Evolutionary conservation across 2,113 vertebrate species (phyloP).

Genomic region (Hylia prasina): DNA sequence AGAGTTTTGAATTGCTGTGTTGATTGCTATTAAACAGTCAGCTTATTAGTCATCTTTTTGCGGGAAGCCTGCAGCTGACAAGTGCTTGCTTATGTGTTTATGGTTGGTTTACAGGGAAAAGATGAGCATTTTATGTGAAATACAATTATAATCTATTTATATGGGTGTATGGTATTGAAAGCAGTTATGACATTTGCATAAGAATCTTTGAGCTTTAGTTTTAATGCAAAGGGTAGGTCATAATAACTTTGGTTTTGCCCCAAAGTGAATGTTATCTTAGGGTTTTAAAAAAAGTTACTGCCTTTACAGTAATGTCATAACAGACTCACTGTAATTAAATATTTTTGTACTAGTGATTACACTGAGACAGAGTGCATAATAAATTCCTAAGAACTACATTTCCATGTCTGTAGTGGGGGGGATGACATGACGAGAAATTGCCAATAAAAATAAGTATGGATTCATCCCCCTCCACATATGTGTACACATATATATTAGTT

Average conservation of each 20-base stretch:
- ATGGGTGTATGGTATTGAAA: not conserved
- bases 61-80: not conserved
- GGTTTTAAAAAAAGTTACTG: constrained; percentile 56
- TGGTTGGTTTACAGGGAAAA: not conserved
- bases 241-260: constrained; percentile 58
- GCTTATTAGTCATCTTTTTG: constrained; percentile 11
- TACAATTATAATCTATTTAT: not conserved
- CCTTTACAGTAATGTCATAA: constrained; percentile 75
- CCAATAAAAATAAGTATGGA: constrained; percentile 39
- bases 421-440: not conserved
- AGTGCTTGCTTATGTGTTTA: constrained; percentile 10
- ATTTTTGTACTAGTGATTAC: constrained; percentile 78
- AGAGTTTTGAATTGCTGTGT: constrained; percentile 34
- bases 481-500: constrained; percentile 8
- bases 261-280: constrained; percentile 55
- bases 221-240: constrained; percentile 24
- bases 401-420: constrained; percentile 58
- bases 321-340: constrained; percentile 80
- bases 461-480: not conserved
- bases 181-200: not conserved
- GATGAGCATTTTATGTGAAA: not conserved
- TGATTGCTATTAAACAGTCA: constrained; percentile 21
- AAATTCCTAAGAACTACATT: constrained; percentile 71
- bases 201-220: not conserved
- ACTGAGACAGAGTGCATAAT: constrained; percentile 68